Conservation (phyloP, 2,888 invertebrate species). For the Scrobipalpa costella region DNA sequence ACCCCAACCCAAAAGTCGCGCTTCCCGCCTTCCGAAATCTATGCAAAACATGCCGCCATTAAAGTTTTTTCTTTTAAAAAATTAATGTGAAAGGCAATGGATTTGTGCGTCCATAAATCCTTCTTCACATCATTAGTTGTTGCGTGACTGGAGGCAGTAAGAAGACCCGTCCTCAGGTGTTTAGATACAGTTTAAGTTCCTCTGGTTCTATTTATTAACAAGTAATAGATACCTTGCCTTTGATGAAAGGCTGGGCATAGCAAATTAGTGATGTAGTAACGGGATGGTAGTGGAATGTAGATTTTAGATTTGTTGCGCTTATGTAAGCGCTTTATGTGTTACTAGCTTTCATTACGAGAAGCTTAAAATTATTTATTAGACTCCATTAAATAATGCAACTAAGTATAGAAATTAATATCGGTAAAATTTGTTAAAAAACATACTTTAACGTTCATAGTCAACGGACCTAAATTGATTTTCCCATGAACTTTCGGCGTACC, state of each 20-base stretch:
- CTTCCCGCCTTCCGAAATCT: conserved; percentile 14
- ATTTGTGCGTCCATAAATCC: conserved; percentile 56
- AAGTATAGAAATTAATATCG: no score
- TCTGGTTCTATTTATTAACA: conserved; percentile 58
- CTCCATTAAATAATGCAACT: no score
- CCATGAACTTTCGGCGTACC: neutral
- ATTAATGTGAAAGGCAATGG: conserved; percentile 35
- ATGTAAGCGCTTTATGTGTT: no score
- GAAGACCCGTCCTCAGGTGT: conserved; percentile 64
- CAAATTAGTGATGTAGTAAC: conserved; percentile 17
- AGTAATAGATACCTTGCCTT: conserved; percentile 32
- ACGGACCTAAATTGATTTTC: neutral
- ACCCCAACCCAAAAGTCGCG: neutral
- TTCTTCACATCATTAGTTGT: conserved; percentile 71
- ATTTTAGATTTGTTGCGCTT: neutral
- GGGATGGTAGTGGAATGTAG: neutral
- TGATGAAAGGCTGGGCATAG: conserved; percentile 8
- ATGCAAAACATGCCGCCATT: conserved; percentile 27
- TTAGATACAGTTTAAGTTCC: conserved; percentile 62
- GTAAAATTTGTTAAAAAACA: no score
- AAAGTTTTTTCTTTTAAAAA: conserved; percentile 32
- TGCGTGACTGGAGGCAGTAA: conserved; percentile 72
- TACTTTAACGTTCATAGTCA: neutral
- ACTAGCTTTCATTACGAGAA: no score
- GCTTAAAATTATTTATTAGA: no score